Evolutionary conservation across 1,140 invertebrate species (phyloP).

Genomic region (Sycobia sp.): DNA sequence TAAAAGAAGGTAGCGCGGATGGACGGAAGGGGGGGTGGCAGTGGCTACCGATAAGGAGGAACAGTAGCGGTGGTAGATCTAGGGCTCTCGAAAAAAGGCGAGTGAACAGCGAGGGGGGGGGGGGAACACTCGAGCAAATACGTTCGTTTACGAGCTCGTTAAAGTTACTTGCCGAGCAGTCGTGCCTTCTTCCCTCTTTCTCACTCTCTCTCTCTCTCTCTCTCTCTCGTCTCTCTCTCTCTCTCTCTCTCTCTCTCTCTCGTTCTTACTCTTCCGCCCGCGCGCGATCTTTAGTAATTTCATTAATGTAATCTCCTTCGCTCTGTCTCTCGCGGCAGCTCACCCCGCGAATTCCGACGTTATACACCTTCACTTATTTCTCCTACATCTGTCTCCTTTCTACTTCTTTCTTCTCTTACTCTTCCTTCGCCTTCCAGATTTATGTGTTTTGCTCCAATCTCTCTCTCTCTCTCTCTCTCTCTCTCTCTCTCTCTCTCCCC

Average conservation of each 20-base stretch:
- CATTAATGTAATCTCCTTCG: constrained; percentile 31
- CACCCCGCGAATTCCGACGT: neutral
- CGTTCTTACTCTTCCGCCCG: no score
- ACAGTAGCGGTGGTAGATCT: no score
- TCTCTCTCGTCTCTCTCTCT: constrained; percentile 1
- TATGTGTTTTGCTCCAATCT: no score
- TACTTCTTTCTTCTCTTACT: neutral
- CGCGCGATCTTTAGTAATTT: constrained; percentile 29
- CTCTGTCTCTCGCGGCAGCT: neutral
- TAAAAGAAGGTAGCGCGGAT: constrained; percentile 17
- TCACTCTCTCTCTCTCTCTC: no score
- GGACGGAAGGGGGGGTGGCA: neutral
- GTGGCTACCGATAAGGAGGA: constrained; percentile 19
- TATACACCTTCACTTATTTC: neutral
- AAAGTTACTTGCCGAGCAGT: constrained; percentile 14
- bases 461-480: no score
- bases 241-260: constrained; percentile 25
- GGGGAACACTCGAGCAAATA: constrained; percentile 26
- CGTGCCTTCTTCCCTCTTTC: neutral
- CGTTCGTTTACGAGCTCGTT: constrained; percentile 34
- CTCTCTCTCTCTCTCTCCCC: neutral
- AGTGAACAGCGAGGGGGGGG: neutral
- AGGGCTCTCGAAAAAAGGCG: neutral
- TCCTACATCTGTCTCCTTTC: neutral
- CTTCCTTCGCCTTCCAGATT: neutral